Base-by-base conservation (phyloP, 2,797 vertebrate species). In the Pantherophis alleghaniensis region DNA sequence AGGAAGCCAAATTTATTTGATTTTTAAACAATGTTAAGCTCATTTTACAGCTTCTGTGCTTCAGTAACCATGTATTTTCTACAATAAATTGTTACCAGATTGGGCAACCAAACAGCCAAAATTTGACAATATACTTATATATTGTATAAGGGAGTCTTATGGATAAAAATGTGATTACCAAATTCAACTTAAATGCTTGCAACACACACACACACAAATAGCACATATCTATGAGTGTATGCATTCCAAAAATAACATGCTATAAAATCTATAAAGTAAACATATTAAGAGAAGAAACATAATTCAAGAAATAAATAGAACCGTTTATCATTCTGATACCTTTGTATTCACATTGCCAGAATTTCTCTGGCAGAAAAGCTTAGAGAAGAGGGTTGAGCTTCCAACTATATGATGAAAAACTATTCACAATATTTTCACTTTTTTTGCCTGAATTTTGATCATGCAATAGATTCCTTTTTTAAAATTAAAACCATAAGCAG, bases 371-470 rank as follows among this genome's bases (percentile, higher is more conserved):
- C 66, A 89, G 32, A 28, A 24, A 9, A 14, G 87, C 83, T 90
- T 90, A 93, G 14, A 22, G 93, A 69, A 89, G 55, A 94, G 59
- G 14, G 14, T 32, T 32, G 66, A 14, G 90, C 91, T 94, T 93
- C 86, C 91, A 88, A 66, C 42, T 88, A 16, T 47, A 60, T 69
- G 89, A 94, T 92, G 59, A 91, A 93, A 93, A 91, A 94, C 90
- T 20, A 18, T 74, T 37, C 16, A 74, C 69, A 74, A 74, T 18
- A 74, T 74, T 74, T 18, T 74, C 66, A 74, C n/a, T 20, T 74
- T 18, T 74, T 74, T 37, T 37, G 16, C 18, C 32, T 37, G 32
- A 74, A 37, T 37, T 37, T 74, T 37, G 32, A 37, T 37, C 32
- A 37, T 74, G 32, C 32, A 20, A 32, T 20, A 74, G 6, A 74